Evolutionary conservation across 2,797 vertebrate species (phyloP), one percentile per base, ranked within the genome.

Genomic region (Vultur gryphus): DNA sequence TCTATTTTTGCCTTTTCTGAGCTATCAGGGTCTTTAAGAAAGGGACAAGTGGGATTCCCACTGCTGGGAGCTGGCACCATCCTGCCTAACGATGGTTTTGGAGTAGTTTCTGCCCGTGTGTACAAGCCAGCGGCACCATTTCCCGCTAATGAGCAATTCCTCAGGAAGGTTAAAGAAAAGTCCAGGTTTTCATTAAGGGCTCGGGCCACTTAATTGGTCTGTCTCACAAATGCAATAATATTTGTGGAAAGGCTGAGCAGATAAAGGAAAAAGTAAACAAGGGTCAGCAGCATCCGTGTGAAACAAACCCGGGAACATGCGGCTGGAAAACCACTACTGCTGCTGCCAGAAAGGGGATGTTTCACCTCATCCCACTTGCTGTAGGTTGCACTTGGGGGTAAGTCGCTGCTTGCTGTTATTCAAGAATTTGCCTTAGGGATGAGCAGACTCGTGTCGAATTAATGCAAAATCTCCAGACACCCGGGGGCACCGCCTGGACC

Each of bases 171-270:
- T 93, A 93, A 84, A 95, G 65, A 88, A 64, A 48, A 96, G 92
- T 96, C 96, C 95, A 96, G 72, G 91, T 69, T 95, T 97, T 95
- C 87, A 91, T 91, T 93, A 85, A 92, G 84, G 76, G 55, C 39
- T 86, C 16, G 8, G 77, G 48, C 70, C 51, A 28, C 51, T 92
- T 95, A 86, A 89, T 76, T 86, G 67, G 78, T 37, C 87, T 84
- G 0, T 92, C 89, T 89, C 78, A 91, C 55, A 89, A 93, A 94
- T n/a, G 72, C 77, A 94, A 46, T 82, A 88, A 94, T 90, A 94
- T 91, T 93, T 96, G 64, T 2, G 5, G 88, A 73, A 90, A 95
- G 77, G 69, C 65, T 11, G 6, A n/a, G 84, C 52, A 96, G 91
- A 96, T 94, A 95, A 96, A 95, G 83, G 46, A 57, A 71, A 87